Evolutionary conservation across 2,797 vertebrate genomes (phyloP).

Genomic region (Sebastes taczanowskii): DNA sequence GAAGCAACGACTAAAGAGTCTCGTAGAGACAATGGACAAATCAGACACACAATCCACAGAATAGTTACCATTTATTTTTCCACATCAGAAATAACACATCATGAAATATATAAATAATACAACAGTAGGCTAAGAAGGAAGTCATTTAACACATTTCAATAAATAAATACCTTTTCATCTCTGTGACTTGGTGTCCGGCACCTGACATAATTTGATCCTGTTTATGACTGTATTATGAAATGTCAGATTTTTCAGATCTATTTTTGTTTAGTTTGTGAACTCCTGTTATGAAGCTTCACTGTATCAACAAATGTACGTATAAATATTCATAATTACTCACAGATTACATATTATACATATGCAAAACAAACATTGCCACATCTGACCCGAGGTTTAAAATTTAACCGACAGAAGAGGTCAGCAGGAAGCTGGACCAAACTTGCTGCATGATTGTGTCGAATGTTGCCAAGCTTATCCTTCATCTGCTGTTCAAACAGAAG

Average conservation of each 20-base stretch:
- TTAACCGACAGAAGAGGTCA: conserved; percentile 68
- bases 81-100: conserved; percentile 45
- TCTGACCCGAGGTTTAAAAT: conserved; percentile 64
- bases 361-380: conserved; percentile 61
- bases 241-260: background rate
- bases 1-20: background rate
- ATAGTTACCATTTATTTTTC: conserved; percentile 46
- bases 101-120: conserved; percentile 90
- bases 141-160: conserved; percentile 82
- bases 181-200: conserved; percentile 78
- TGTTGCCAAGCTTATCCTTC: conserved; percentile 36
- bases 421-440: conserved; percentile 34
- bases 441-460: conserved; percentile 14
- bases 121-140: conserved; percentile 34
- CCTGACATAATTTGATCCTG: conserved; percentile 46
- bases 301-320: background rate
- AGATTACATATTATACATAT: conserved; percentile 49
- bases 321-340: conserved; percentile 45
- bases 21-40: background rate
- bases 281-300: background rate
- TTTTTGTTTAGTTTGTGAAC: background rate
- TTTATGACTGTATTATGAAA: background rate
- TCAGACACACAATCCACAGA: background rate
- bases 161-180: conserved; percentile 88
- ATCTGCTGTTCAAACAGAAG: conserved; percentile 54